These are phyloP conservation scores for Noctua janthina DNA, from an alignment of 2,888 invertebrate species.

Conservation along the genomic window DNA sequence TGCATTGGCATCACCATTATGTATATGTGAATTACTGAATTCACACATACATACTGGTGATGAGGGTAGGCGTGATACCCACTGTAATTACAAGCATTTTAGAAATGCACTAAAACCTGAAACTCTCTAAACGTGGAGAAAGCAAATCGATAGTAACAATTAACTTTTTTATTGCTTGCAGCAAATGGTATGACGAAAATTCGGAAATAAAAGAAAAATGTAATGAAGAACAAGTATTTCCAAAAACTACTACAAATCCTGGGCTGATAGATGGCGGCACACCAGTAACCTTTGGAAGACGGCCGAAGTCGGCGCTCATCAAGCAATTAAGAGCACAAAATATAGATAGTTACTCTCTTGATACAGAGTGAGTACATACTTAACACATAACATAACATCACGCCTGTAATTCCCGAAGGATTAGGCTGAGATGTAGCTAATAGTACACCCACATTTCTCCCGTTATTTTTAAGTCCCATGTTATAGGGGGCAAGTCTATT, in stretches of 20 bases:
- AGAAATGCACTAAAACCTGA: neutral
- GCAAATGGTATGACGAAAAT: slow-evolving; percentile 55
- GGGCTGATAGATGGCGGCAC: slow-evolving; percentile 69
- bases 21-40: neutral
- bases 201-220: slow-evolving; percentile 21
- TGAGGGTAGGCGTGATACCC: too few species aligned
- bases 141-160: neutral
- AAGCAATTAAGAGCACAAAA: slow-evolving; percentile 70
- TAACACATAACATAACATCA: neutral
- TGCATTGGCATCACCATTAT: neutral
- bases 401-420: too few species aligned
- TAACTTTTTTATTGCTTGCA: slow-evolving; percentile 7
- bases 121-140: neutral
- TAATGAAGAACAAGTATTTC: slow-evolving; percentile 29
- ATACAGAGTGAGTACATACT: slow-evolving; percentile 67
- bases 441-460: too few species aligned
- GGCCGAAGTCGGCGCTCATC: slow-evolving; percentile 59
- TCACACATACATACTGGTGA: too few species aligned
- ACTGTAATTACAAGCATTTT: neutral
- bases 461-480: too few species aligned
- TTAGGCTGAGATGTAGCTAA: too few species aligned
- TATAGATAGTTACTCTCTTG: slow-evolving; percentile 71
- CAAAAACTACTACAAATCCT: slow-evolving; percentile 20
- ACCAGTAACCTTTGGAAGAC: slow-evolving; percentile 68
- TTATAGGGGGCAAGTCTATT: too few species aligned